phyloP scores from a whole-genome alignment of 2,888 invertebrate genomes.

The Rhingia rostrata region DNA sequence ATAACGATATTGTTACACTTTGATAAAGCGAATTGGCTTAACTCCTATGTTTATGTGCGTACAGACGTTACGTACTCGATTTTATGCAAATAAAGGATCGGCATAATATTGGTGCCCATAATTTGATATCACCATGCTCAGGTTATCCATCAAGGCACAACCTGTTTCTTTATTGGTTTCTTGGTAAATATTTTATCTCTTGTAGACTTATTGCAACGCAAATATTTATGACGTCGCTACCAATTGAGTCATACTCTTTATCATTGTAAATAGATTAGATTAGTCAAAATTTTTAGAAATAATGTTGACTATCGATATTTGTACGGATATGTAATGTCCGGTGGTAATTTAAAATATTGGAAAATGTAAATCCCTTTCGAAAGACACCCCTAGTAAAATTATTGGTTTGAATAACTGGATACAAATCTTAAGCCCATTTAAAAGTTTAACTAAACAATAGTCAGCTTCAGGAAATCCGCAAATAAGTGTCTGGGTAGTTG shows the following conservation, averaged over 20 bases:
- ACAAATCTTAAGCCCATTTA: too few relatives aligned
- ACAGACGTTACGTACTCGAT: constrained; percentile 2
- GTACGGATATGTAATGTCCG: not conserved
- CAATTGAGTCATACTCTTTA: constrained; percentile 14
- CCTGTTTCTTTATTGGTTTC: not conserved
- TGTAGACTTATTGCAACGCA: not conserved
- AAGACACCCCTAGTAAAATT: too few relatives aligned
- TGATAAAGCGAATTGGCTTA: constrained; percentile 12
- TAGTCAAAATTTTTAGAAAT: not conserved
- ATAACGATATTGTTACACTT: constrained; percentile 13
- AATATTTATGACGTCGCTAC: constrained; percentile 1
- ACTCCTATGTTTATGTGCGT: not conserved
- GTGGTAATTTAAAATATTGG: too few relatives aligned
- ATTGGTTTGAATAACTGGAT: too few relatives aligned
- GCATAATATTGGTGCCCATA: not conserved
- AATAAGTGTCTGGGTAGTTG: too few relatives aligned
- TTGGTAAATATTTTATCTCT: not conserved
- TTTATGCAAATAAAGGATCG: constrained; percentile 54
- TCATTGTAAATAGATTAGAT: not conserved
- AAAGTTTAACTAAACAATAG: too few relatives aligned
- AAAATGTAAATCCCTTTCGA: too few relatives aligned
- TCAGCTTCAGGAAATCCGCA: too few relatives aligned
- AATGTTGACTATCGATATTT: not conserved
- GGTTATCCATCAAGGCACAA: constrained; percentile 10
- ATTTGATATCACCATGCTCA: not conserved